Evolutionary conservation across 2,113 vertebrate genomes (phyloP).

Genomic region (Ictidomys tridecemlineatus): DNA sequence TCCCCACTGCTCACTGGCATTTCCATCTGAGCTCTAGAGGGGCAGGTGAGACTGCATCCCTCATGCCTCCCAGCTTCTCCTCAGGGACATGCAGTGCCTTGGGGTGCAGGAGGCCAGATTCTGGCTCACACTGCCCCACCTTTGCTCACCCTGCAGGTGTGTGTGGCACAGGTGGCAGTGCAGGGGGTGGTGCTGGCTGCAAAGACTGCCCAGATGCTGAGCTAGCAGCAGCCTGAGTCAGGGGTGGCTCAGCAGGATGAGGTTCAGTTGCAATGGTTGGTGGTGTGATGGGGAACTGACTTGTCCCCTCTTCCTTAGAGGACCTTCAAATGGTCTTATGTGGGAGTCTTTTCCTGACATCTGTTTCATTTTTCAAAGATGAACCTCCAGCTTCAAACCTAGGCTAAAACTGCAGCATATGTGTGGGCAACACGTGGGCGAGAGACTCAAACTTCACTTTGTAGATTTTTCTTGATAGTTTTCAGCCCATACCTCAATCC

Average conservation of each 20-base stretch:
- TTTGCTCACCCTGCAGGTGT: not conserved
- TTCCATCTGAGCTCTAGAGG: not conserved
- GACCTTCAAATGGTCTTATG: not conserved
- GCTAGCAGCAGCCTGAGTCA: not conserved
- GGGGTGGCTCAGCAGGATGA: not conserved
- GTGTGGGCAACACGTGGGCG: not conserved
- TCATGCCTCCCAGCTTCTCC: not conserved
- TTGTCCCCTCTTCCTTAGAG: too few species aligned
- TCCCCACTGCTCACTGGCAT: not conserved
- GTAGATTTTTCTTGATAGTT: not conserved
- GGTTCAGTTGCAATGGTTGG: not conserved
- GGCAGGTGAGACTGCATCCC: not conserved
- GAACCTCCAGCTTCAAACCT: not conserved
- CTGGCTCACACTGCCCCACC: not conserved
- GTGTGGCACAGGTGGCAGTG: not conserved
- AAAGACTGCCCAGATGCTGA: not conserved
- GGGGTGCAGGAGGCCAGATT: not conserved
- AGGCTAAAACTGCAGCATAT: not conserved
- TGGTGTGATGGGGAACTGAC: not conserved
- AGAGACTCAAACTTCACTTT: not conserved
- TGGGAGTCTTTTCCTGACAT: not conserved
- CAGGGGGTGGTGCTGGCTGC: too few species aligned
- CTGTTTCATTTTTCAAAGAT: not conserved
- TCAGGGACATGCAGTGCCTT: not conserved
- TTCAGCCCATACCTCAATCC: not conserved